Conservation (phyloP, 2,797 vertebrate species). For the Nannoperca australis region DNA sequence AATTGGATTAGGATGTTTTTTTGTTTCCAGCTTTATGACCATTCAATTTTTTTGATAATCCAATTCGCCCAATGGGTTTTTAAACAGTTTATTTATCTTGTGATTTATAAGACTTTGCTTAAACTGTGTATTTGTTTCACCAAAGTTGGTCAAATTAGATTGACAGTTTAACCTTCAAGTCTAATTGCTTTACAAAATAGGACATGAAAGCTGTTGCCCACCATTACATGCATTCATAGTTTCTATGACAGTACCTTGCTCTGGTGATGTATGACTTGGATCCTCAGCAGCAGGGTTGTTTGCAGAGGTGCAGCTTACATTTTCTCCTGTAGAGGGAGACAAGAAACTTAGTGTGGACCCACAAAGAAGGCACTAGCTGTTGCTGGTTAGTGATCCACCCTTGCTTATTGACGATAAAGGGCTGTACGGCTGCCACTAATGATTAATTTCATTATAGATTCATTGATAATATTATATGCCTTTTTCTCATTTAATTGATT, state of each 20-base stretch:
- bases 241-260: slow-evolving; percentile 81
- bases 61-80: neutral
- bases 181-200: neutral
- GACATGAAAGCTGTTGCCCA: neutral
- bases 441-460: neutral
- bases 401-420: neutral
- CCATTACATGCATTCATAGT: neutral
- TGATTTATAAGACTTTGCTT: neutral
- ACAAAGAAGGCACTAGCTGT: neutral
- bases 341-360: slow-evolving; percentile 37
- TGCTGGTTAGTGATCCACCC: neutral
- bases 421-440: neutral
- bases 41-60: slow-evolving; percentile 1
- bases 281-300: slow-evolving; percentile 80
- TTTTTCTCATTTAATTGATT: neutral
- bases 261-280: slow-evolving; percentile 80
- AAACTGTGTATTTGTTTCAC: neutral
- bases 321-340: slow-evolving; percentile 84
- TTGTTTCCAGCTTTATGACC: neutral
- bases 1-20: neutral
- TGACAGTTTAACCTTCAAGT: neutral
- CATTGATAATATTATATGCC: too few relatives aligned
- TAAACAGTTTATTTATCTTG: neutral
- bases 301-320: slow-evolving; percentile 74
- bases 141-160: neutral